Evolutionary conservation across 2,797 vertebrate species (phyloP).

Genomic region (Lutjanus argentimaculatus): DNA sequence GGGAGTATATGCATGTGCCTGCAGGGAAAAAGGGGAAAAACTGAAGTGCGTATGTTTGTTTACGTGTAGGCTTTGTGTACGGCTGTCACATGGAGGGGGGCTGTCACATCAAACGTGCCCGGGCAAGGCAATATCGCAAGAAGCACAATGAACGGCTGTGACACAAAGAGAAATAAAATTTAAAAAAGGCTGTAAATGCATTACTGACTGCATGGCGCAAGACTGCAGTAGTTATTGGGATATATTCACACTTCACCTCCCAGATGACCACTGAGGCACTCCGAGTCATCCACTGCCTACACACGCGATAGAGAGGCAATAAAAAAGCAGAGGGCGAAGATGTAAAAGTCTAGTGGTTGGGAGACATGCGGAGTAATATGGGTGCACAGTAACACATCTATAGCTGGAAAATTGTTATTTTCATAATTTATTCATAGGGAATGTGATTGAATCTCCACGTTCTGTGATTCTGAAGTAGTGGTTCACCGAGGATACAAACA

Average conservation of each 20-base stretch:
- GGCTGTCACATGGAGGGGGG: slow-evolving; percentile 18
- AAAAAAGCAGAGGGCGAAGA: slow-evolving; percentile 50
- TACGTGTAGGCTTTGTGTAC: slow-evolving; percentile 50
- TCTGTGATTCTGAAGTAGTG: slow-evolving; percentile 54
- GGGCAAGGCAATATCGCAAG: slow-evolving; percentile 68
- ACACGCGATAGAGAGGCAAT: slow-evolving; percentile 50
- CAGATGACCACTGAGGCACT: slow-evolving; percentile 68
- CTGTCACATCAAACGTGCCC: slow-evolving; percentile 63
- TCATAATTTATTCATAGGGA: slow-evolving; percentile 83
- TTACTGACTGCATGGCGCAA: slow-evolving; percentile 42
- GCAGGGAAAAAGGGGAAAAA: slow-evolving; percentile 27
- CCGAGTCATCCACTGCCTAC: slow-evolving; percentile 26
- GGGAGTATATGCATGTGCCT: slow-evolving; percentile 24
- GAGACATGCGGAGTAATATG: slow-evolving; percentile 36
- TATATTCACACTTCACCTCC: slow-evolving; percentile 73
- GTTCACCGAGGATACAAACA: slow-evolving; percentile 42
- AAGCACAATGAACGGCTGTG: slow-evolving; percentile 48
- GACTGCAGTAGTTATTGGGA: slow-evolving; percentile 70
- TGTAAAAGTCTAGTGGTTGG: slow-evolving; percentile 48
- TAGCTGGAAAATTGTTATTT: slow-evolving; percentile 64
- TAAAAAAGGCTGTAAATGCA: slow-evolving; percentile 55
- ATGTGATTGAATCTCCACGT: slow-evolving; percentile 71
- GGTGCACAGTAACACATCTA: slow-evolving; percentile 58
- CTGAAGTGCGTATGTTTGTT: slow-evolving; percentile 52
- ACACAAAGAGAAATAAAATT: slow-evolving; percentile 60